Evolutionary conservation across 2,113 vertebrate species (phyloP).

Genomic region (Corythoichthys haematopterus): DNA sequence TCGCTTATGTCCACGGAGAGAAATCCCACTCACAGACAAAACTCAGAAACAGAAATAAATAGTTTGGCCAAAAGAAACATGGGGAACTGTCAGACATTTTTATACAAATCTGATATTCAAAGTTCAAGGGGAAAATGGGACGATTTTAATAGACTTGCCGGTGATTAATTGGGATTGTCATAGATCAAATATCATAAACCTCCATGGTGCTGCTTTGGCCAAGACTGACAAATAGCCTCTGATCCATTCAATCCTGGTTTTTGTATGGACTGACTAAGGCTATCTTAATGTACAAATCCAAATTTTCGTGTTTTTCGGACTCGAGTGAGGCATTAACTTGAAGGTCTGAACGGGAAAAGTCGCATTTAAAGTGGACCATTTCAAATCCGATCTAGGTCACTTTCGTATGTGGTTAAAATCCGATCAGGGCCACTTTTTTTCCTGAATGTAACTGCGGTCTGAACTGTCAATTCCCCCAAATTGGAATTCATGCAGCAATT

Average conservation of each 20-base stretch:
- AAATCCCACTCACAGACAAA: constrained; percentile 51
- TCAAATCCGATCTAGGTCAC: too few species aligned
- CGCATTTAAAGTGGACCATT: too few species aligned
- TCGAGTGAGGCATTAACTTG: too few species aligned
- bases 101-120: constrained; percentile 64
- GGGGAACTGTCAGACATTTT: constrained; percentile 51
- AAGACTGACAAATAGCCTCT: constrained; percentile 27
- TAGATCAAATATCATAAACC: constrained; percentile 61
- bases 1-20: constrained; percentile 57
- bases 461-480: too few species aligned
- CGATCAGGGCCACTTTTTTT: too few species aligned
- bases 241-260: constrained; percentile 43
- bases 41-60: constrained; percentile 52
- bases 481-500: too few species aligned
- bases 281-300: too few species aligned
- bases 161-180: constrained; percentile 54
- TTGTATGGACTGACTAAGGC: constrained; percentile 41
- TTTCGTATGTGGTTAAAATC: too few species aligned
- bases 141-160: constrained; percentile 48
- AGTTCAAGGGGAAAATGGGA: constrained; percentile 45
- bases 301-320: too few species aligned
- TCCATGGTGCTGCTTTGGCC: constrained; percentile 48
- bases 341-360: too few species aligned
- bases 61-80: constrained; percentile 63
- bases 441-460: too few species aligned